Base-by-base conservation (phyloP, 2,113 vertebrate genomes). In the Misgurnus anguillicaudatus region DNA sequence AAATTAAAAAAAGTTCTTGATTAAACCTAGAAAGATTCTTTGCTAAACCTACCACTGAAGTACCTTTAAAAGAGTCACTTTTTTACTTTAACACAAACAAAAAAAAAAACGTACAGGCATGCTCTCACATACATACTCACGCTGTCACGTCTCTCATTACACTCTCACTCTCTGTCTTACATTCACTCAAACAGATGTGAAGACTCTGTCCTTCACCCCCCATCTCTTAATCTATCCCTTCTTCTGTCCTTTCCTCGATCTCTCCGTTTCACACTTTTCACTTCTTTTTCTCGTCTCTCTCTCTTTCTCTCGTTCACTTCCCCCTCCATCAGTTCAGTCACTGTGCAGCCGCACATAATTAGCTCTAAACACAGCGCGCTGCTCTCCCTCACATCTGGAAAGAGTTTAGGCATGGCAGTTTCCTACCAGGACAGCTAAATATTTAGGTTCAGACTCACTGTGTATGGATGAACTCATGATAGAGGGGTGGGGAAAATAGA, bases 401-500 rank as follows among this genome's bases (percentile, higher is more conserved):
- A 86, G 86, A 89, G 91, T 94, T 94, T 93, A 86, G 92, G 90
- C 89, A 94, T 92, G 85, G 92, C 92, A 92, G 92, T 93, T 92
- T 93, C 92, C 93, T 92, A 93, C 93, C 91, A 92, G 85, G 91
- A 91, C 89, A 87, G 89, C 92, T 93, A 93, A 93, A 94, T 94
- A 93, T 94, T 94, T 93, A 93, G 91, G 92, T 94, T 93, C 88
- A 91, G 91, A 92, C 92, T 94, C 91, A 92, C 90, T 92, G 90
- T 87, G 86, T 91, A 91, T 92, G 91, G 92, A 94, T 91, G 92
- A 92, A 91, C 91, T 89, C 88, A 85, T 88, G 89, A 92, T 87
- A 86, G 88, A 88, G 84, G 84, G 88, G 74, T 82, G 83, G 86
- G 76, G 60, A 77, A 78, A 75, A 17, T 77, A 73, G 17, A 38